Percentiles rank a stretch among this genome's conserved stretches.
These are phyloP conservation scores for Cossypha heuglini DNA, from an alignment of 2,797 vertebrate species.

Conservation along the genomic window DNA sequence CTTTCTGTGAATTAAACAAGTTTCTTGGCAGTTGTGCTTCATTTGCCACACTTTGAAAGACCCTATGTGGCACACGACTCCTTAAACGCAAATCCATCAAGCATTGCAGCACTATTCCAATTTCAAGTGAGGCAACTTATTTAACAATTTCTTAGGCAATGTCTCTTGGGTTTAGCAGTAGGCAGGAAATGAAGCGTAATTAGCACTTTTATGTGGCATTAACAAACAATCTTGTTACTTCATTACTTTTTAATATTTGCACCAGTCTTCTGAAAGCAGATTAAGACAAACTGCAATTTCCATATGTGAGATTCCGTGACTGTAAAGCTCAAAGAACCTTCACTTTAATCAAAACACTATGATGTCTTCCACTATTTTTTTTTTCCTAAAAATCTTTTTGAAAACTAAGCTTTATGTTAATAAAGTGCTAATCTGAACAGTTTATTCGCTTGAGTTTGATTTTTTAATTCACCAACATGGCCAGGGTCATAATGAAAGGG, in stretches of 20 bases:
- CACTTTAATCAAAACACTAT: slow-evolving; percentile 64
- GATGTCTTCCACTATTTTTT: slow-evolving; percentile 8
- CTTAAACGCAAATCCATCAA: slow-evolving; percentile 45
- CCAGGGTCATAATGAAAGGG: not conserved
- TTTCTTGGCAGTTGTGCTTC: not conserved
- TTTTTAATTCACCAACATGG: not conserved
- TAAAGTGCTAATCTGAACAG: not conserved
- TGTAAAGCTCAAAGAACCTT: slow-evolving; percentile 69
- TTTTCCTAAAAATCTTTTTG: not conserved
- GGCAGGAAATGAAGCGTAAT: slow-evolving; percentile 75
- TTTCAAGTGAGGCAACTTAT: slow-evolving; percentile 62
- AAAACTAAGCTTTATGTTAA: slow-evolving; percentile 29
- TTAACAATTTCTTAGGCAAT: slow-evolving; percentile 66
- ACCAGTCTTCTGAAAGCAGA: slow-evolving; percentile 69
- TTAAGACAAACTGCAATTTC: slow-evolving; percentile 73
- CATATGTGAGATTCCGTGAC: slow-evolving; percentile 62
- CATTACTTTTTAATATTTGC: slow-evolving; percentile 80
- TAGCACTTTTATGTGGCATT: slow-evolving; percentile 75
- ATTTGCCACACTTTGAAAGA: not conserved
- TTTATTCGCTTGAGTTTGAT: not conserved
- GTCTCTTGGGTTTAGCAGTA: slow-evolving; percentile 67
- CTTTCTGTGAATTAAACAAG: not conserved
- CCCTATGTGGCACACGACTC: not conserved
- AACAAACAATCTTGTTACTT: slow-evolving; percentile 79
- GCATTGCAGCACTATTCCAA: slow-evolving; percentile 30